Percentiles rank a stretch among this genome's conserved stretches.
Evolutionary conservation across 2,888 invertebrate species (phyloP).

Genomic region (Papilio gigon): DNA sequence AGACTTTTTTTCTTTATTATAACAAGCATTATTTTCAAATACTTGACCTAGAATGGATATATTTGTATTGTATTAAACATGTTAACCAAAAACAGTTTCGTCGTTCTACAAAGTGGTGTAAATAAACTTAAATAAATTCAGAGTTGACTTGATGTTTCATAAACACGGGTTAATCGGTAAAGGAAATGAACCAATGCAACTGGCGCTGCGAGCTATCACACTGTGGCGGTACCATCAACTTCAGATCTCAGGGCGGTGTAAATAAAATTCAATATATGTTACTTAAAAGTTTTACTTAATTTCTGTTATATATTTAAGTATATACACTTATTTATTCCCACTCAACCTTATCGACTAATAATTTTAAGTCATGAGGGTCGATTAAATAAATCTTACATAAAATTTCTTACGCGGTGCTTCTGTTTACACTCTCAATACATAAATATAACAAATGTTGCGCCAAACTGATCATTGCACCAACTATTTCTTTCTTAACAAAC

Average conservation of each 20-base stretch:
- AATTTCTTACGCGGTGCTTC: constrained; percentile 71
- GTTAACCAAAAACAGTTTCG: constrained; percentile 2
- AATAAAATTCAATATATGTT: constrained; percentile 77
- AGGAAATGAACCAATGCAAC: constrained; percentile 31
- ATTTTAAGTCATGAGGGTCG: constrained; percentile 78
- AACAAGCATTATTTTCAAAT: constrained; percentile 26
- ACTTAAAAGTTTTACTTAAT: constrained; percentile 81
- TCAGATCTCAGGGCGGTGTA: constrained; percentile 79
- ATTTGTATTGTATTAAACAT: constrained; percentile 27
- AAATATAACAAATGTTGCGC: constrained; percentile 61
- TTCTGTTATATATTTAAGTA: constrained; percentile 78
- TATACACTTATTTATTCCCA: constrained; percentile 79
- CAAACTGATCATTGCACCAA: constrained; percentile 70
- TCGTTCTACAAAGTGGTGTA: not conserved
- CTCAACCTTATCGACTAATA: constrained; percentile 76
- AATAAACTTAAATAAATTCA: not conserved
- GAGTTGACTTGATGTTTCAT: not conserved
- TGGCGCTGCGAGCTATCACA: constrained; percentile 24
- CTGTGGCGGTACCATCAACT: constrained; percentile 51
- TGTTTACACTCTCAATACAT: constrained; percentile 66
- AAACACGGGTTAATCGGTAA: constrained; percentile 15
- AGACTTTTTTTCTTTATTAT: constrained; percentile 32
- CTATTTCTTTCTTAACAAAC: constrained; percentile 52
- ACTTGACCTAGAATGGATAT: constrained; percentile 38
- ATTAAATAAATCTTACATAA: constrained; percentile 78